These are phyloP conservation scores for Morpho achilles DNA, from an alignment of 2,888 invertebrate species.

Conservation along the genomic window DNA sequence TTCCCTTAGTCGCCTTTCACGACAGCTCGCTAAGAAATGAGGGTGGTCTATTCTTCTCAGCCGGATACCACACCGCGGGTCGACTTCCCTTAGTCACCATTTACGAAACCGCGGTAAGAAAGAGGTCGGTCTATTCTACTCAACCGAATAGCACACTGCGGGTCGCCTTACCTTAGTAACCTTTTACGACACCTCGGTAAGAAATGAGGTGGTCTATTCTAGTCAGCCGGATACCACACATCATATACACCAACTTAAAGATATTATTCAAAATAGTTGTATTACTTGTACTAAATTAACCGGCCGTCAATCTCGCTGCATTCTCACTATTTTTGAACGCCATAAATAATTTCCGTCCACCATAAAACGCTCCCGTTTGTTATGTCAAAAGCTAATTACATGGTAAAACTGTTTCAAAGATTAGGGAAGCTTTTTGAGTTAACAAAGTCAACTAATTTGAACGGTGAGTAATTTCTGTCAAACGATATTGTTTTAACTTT, in stretches of 20 bases:
- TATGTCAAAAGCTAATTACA: conserved; percentile 51
- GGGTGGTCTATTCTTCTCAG: no score
- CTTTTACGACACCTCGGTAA: no score
- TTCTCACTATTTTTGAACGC: conserved; percentile 47
- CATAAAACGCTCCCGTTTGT: conserved; percentile 53
- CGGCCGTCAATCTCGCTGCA: conserved; percentile 46
- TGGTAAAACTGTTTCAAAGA: conserved; percentile 22
- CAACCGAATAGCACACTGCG: no score
- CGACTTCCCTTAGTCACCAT: no score
- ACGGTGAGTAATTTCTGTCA: conserved; percentile 7
- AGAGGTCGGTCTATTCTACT: no score
- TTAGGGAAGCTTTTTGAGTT: conserved; percentile 11
- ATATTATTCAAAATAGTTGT: conserved; percentile 54
- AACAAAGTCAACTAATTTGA: neutral
- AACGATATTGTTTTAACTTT: neutral
- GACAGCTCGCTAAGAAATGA: no score
- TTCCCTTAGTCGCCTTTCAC: no score
- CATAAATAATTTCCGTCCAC: conserved; percentile 55
- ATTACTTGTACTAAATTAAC: conserved; percentile 61
- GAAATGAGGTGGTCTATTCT: no score
- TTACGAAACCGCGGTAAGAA: no score
- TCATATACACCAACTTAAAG: conserved; percentile 3
- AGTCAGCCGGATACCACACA: no score
- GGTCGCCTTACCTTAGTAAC: no score
- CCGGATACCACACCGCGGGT: no score